A percentile compares a stretch with the other conserved stretches of the same genome.
Evolutionary conservation across 2,888 invertebrate genomes (phyloP).

Genomic region (Chrysotoxum bicinctum): DNA sequence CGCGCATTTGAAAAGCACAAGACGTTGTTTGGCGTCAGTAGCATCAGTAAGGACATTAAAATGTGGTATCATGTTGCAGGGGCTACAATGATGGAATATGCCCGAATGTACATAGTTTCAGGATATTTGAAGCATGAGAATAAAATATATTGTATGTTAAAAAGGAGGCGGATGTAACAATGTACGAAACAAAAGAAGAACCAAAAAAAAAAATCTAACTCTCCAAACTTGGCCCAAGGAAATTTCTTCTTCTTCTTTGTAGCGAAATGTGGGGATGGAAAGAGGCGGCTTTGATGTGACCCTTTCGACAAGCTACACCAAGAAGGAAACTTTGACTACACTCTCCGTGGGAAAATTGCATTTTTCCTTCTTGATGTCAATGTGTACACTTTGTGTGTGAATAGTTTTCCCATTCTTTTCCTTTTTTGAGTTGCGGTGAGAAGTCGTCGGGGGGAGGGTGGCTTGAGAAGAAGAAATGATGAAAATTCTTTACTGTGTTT

Average conservation of each 20-base stretch:
- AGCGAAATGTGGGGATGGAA: background rate
- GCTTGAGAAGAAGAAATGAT: background rate
- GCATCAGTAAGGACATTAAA: conserved; percentile 50
- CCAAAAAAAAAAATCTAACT: conserved; percentile 21
- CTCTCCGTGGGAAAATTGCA: conserved; percentile 53
- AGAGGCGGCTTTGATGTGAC: background rate
- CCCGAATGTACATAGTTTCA: conserved; percentile 60
- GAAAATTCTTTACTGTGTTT: background rate
- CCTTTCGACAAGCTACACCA: background rate
- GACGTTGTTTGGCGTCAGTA: background rate
- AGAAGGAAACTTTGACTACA: conserved; percentile 28
- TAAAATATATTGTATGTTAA: conserved; percentile 49
- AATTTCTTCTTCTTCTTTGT: conserved; percentile 41
- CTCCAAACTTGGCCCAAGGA: conserved; percentile 47
- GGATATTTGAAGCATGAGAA: conserved; percentile 61
- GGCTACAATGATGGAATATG: conserved; percentile 64
- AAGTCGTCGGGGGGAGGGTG: too few relatives aligned
- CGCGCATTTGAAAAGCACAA: background rate
- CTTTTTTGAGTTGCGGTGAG: background rate
- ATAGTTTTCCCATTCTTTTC: conserved; percentile 17
- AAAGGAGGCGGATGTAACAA: conserved; percentile 38
- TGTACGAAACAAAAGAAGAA: background rate
- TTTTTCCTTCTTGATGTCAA: conserved; percentile 51
- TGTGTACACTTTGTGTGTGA: conserved; percentile 1
- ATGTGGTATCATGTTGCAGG: conserved; percentile 59